Evolutionary conservation across 2,113 vertebrate genomes (phyloP).

Genomic region (Sminthopsis crassicaudata): DNA sequence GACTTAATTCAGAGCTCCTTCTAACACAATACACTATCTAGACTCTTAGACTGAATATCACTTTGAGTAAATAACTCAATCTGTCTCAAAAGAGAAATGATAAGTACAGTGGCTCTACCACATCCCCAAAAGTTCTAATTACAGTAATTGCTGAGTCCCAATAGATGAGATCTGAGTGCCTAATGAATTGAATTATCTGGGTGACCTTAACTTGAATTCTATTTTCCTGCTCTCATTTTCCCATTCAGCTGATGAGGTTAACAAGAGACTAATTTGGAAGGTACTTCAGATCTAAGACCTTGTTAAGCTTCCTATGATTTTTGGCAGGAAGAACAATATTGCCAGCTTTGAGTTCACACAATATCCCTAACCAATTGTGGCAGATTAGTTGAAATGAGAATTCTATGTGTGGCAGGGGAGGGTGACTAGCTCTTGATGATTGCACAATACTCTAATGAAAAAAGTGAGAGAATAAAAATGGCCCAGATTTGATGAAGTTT

Average conservation of each 20-base stretch:
- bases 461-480: neutral
- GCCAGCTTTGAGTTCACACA: slow-evolving; percentile 8
- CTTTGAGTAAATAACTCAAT: neutral
- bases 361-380: neutral
- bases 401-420: neutral
- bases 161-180: neutral
- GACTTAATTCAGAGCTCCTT: neutral
- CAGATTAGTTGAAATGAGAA: slow-evolving; percentile 8
- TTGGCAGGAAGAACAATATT: slow-evolving; percentile 25
- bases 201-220: slow-evolving; percentile 2
- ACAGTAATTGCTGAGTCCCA: neutral
- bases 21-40: neutral
- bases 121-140: neutral
- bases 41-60: neutral
- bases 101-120: neutral
- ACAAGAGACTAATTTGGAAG: slow-evolving; percentile 29
- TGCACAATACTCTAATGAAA: neutral
- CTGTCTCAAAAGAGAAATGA: neutral
- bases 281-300: slow-evolving; percentile 28
- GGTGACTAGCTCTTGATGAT: neutral
- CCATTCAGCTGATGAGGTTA: neutral
- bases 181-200: neutral
- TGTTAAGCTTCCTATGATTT: slow-evolving; percentile 24
- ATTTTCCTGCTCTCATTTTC: neutral
- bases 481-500: neutral